Evolutionary conservation across 2,888 invertebrate genomes (phyloP).

Genomic region (Synanthedon formicaeformis): DNA sequence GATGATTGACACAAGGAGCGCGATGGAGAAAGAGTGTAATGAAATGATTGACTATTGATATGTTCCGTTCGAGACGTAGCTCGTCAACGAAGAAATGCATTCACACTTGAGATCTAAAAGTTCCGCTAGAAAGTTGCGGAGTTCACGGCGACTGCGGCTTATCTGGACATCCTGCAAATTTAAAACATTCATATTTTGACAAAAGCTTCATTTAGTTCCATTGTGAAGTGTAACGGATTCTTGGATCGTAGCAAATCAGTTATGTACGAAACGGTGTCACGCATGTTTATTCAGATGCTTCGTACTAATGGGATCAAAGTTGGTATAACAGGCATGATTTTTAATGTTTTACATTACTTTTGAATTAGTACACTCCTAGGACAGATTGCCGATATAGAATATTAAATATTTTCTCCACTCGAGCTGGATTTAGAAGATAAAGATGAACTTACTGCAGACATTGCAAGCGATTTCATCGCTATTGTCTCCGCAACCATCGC

Average conservation of each 20-base stretch:
- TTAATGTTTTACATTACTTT: too few relatives aligned
- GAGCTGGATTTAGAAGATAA: background rate
- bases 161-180: slow-evolving; percentile 69
- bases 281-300: slow-evolving; percentile 22
- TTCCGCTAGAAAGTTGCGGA: slow-evolving; percentile 17
- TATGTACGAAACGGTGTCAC: slow-evolving; percentile 22
- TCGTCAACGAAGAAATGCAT: slow-evolving; percentile 9
- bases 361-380: too few relatives aligned
- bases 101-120: slow-evolving; percentile 26
- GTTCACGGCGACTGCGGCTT: slow-evolving; percentile 39
- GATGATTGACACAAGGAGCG: background rate
- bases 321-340: too few relatives aligned
- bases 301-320: too few relatives aligned
- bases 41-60: background rate
- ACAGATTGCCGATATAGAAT: too few relatives aligned
- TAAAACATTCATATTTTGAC: slow-evolving; percentile 5
- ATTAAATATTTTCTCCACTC: too few relatives aligned
- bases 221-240: slow-evolving; percentile 36
- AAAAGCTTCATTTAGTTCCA: slow-evolving; percentile 18
- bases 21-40: background rate
- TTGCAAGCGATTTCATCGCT: slow-evolving; percentile 87
- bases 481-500: slow-evolving; percentile 92
- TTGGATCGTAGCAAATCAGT: slow-evolving; percentile 30
- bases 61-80: background rate
- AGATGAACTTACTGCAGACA: slow-evolving; percentile 83